Evolutionary conservation across 2,888 invertebrate genomes (phyloP), one percentile per base, ranked within the genome.

Genomic region (Agrotis ipsilon): DNA sequence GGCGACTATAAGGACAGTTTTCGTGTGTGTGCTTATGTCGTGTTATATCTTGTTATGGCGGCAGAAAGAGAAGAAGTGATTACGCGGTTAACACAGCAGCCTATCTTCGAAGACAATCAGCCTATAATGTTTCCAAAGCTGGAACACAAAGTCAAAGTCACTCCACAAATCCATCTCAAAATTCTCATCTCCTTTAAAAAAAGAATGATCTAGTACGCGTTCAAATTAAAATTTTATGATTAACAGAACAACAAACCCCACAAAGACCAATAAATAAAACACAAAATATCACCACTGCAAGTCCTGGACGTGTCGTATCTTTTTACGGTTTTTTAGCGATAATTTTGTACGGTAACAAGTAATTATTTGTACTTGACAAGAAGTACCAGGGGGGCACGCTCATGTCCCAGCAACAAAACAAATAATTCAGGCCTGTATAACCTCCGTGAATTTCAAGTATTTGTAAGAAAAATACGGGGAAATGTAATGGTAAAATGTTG

Each of bases 161-260:
- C 32, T 32, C 32, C 32, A 32, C 32, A 32, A 6, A 32, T 32
- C 39, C 39, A 39, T 39, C 39, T 39, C 39, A 9, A 39, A 39
- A 39, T 39, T 11, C 11, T 39, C 39, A 39, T 39, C 39, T 39
- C 39, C 2, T 1, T 5, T n/a, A n/a, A 5, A 39, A 39, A 32
- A 39, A 9, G 1, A 9, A 39, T 39, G 4, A 39, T 39, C 39
- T 70, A 82, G 72, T 66, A 82, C 72, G 73, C 72, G 75, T 77
- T 75, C 51, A 78, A 84, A 74, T 82, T 60, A 73, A 73, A 71
- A 80, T 79, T 85, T 80, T 74, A 82, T 66, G 68, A 59, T 72
- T 58, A n/a, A 57, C 66, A 68, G 61, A 64, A 60, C 68, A 32
- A 55, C 63, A 64, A 67, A 51, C 43, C 60, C 45, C 32, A 81